Evolutionary conservation across 2,113 vertebrate genomes (phyloP).

Genomic region (Paralichthys olivaceus): DNA sequence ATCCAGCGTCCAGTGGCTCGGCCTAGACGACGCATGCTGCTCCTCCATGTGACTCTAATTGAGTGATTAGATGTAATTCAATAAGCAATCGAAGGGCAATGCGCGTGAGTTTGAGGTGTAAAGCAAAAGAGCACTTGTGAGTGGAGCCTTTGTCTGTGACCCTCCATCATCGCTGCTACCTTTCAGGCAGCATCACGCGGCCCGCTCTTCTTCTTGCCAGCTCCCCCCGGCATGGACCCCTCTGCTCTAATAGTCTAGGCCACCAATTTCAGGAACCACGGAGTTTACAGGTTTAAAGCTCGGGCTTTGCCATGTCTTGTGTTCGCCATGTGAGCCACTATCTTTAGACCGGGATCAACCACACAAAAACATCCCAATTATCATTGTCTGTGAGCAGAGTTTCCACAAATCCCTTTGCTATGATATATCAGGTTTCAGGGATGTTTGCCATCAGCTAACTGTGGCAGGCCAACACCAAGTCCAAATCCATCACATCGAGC

Average conservation of each 20-base stretch:
- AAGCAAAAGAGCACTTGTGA: conserved; percentile 79
- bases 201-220: conserved; percentile 63
- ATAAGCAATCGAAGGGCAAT: conserved; percentile 80
- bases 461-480: conserved; percentile 26
- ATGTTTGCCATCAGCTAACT: conserved; percentile 17
- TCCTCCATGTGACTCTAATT: conserved; percentile 86
- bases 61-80: conserved; percentile 83
- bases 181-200: conserved; percentile 75
- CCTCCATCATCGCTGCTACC: conserved; percentile 68
- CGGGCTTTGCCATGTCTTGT: conserved; percentile 52
- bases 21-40: conserved; percentile 62
- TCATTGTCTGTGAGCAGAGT: conserved; percentile 45
- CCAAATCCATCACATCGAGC: conserved; percentile 17
- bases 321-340: conserved; percentile 75
- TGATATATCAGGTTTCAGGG: conserved; percentile 33
- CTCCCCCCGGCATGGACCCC: conserved; percentile 48
- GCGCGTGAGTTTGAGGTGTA: conserved; percentile 81
- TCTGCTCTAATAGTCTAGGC: conserved; percentile 56
- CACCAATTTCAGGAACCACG: conserved; percentile 62
- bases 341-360: conserved; percentile 61
- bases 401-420: conserved; percentile 46
- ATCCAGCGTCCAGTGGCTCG: conserved; percentile 57
- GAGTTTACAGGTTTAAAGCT: conserved; percentile 62
- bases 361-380: conserved; percentile 54
- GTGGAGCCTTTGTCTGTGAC: conserved; percentile 77